These are phyloP conservation scores for Antheraea assamensis DNA, from an alignment of 2,888 invertebrate genomes.

Conservation along the genomic window DNA sequence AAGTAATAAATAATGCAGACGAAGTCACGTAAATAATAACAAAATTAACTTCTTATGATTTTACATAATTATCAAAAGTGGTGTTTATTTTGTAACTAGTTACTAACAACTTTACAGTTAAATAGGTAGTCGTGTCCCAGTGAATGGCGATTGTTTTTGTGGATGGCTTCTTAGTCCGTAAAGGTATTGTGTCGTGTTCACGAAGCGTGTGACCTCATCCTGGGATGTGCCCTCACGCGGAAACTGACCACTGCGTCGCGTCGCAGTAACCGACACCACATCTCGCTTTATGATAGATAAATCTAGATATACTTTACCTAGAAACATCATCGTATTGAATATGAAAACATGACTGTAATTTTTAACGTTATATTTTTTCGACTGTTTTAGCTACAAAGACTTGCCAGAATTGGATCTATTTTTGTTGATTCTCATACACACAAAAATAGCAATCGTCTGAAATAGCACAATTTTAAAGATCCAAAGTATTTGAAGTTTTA, in stretches of 20 bases:
- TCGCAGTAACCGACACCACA: constrained; percentile 68
- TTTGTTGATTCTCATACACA: not conserved
- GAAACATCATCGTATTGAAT: not conserved
- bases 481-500: constrained; percentile 26
- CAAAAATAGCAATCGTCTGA: not conserved
- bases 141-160: constrained; percentile 9
- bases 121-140: not conserved
- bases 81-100: not conserved
- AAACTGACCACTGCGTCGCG: constrained; percentile 64
- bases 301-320: constrained; percentile 8
- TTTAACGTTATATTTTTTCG: not conserved
- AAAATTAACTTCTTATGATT: no score
- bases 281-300: constrained; percentile 26
- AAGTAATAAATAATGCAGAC: no score
- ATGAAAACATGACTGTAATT: not conserved
- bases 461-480: not conserved
- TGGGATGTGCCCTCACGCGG: constrained; percentile 62
- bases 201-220: constrained; percentile 69
- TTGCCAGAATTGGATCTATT: not conserved
- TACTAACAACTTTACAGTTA: not conserved
- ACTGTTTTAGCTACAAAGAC: not conserved
- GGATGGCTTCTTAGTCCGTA: constrained; percentile 30
- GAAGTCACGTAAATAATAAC: no score
- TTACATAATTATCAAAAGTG: not conserved
- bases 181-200: constrained; percentile 65